Percentiles rank a stretch among this genome's conserved stretches.
phyloP scores from a whole-genome alignment of 2,113 vertebrate species.

The Vicugna pacos region DNA sequence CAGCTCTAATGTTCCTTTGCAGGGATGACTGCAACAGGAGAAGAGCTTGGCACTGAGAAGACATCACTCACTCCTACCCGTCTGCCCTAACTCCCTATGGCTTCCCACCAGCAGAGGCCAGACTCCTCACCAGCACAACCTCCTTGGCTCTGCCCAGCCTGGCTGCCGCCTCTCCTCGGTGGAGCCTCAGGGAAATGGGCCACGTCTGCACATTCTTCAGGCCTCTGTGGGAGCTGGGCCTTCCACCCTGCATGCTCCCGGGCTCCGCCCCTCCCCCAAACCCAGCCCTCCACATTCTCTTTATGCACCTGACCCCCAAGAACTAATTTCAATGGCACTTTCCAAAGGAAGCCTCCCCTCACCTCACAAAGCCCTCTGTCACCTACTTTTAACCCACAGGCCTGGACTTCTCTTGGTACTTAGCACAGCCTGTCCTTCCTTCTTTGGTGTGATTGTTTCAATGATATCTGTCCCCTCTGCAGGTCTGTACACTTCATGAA shows the following conservation, averaged over 20 bases:
- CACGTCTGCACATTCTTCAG: background rate
- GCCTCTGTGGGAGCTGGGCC: background rate
- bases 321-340: background rate
- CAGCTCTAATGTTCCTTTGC: background rate
- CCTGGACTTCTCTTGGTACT: background rate
- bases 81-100: background rate
- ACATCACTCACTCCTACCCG: rapidly evolving
- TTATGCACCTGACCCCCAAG: background rate
- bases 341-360: background rate
- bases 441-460: background rate
- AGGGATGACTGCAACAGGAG: background rate
- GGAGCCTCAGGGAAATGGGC: background rate
- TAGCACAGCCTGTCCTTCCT: background rate
- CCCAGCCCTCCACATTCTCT: background rate
- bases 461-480: background rate
- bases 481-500: background rate
- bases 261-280: background rate
- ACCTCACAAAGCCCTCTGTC: background rate
- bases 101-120: background rate
- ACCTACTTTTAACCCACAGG: background rate
- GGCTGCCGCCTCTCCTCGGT: background rate
- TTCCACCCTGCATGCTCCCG: background rate
- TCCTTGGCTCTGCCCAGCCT: background rate
- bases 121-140: background rate
- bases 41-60: background rate